A percentile compares a stretch with the other conserved stretches of the same genome.
Evolutionary conservation across 2,888 invertebrate species (phyloP).

Genomic region (Phorcus lineatus): DNA sequence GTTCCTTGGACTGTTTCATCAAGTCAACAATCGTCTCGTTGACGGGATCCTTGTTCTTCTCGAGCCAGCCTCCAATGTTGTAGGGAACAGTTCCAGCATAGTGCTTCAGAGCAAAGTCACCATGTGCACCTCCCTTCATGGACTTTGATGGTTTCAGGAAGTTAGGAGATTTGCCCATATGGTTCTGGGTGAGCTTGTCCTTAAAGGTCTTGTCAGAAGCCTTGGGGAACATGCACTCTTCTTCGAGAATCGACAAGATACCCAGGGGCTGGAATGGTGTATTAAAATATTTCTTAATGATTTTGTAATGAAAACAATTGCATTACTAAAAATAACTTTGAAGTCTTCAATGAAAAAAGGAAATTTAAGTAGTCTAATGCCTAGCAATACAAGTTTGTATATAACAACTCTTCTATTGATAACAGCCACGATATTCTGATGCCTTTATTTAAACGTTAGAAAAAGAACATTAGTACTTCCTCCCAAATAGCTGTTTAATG

Average conservation of each 20-base stretch:
- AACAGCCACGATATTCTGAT: too few species aligned
- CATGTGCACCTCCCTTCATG: conserved; percentile 97
- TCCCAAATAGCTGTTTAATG: too few species aligned
- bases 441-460: too few species aligned
- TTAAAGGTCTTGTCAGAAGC: conserved; percentile 98
- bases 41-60: conserved; percentile 99
- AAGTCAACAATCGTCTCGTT: conserved; percentile 99
- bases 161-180: conserved; percentile 89
- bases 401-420: too few species aligned
- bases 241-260: conserved; percentile 99
- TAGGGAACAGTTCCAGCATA: conserved; percentile 99
- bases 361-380: too few species aligned
- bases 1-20: conserved; percentile 85
- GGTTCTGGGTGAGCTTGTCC: conserved; percentile 98
- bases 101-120: conserved; percentile 93
- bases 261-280: conserved; percentile 90
- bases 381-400: too few species aligned
- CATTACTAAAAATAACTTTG: too few species aligned
- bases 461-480: too few species aligned
- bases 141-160: conserved; percentile 81
- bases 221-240: conserved; percentile 99
- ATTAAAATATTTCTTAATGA: not conserved
- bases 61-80: conserved; percentile 99
- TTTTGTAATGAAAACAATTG: too few species aligned
- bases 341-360: too few species aligned